phyloP scores from a whole-genome alignment of 2,797 vertebrate species.

The Aselliscus stoliczkanus region DNA sequence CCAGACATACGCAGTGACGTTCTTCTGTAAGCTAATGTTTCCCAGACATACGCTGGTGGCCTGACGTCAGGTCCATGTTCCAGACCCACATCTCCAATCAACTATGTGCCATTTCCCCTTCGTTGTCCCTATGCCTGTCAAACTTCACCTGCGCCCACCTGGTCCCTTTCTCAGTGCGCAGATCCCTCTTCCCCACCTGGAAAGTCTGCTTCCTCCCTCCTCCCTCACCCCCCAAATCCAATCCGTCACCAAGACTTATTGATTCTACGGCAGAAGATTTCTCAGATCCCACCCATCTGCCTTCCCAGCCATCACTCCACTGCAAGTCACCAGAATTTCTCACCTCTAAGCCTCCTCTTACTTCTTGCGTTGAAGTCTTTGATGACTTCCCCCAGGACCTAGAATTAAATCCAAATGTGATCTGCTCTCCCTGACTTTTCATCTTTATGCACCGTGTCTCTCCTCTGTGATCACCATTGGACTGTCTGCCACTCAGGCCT shows the following conservation, averaged over 20 bases:
- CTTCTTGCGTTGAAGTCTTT: neutral
- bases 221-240: neutral
- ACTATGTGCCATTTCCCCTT: neutral
- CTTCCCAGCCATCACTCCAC: neutral
- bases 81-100: neutral
- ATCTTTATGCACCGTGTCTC: rapidly evolving
- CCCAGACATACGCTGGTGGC: neutral
- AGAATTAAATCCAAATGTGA: neutral
- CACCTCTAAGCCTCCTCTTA: neutral
- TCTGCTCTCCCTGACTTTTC: neutral
- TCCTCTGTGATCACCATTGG: neutral
- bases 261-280: neutral
- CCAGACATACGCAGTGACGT: neutral
- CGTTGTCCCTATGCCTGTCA: neutral
- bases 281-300: neutral
- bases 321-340: neutral
- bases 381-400: neutral
- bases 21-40: neutral
- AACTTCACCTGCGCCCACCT: neutral
- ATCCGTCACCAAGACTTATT: neutral
- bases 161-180: neutral
- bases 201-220: neutral
- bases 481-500: neutral
- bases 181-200: neutral
- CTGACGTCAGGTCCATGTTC: neutral